A percentile compares a stretch with the other conserved stretches of the same genome.
phyloP scores from a whole-genome alignment of 1,140 invertebrate species.

The Bemisia tabaci region DNA sequence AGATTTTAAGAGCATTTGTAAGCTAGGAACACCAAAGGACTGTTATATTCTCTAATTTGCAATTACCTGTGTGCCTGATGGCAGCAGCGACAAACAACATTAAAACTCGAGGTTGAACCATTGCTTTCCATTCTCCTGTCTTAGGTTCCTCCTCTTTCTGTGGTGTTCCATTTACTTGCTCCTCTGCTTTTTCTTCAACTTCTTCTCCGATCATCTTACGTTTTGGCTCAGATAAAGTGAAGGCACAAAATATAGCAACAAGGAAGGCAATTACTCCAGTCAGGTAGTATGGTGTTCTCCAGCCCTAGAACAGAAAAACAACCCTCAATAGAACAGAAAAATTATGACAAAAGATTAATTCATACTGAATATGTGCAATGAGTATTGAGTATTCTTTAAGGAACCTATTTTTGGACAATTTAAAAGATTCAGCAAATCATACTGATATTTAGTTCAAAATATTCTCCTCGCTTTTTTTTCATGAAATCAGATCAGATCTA shows the following conservation, averaged over 20 bases:
- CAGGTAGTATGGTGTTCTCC: constrained; percentile 75
- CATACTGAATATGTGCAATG: too few species aligned
- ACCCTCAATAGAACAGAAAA: too few species aligned
- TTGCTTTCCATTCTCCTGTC: constrained; percentile 51
- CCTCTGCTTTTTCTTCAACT: constrained; percentile 27
- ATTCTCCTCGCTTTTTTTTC: too few species aligned
- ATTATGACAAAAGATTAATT: too few species aligned
- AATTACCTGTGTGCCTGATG: constrained; percentile 81
- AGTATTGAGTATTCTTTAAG: too few species aligned
- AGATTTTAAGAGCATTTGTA: too few species aligned
- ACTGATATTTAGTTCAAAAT: too few species aligned
- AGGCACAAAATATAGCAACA: constrained; percentile 52
- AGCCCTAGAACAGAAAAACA: constrained; percentile 50
- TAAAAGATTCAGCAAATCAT: constrained; percentile 6
- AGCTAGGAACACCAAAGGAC: too few species aligned
- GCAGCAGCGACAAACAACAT: constrained; percentile 74
- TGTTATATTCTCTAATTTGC: too few species aligned
- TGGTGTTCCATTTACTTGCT: constrained; percentile 12
- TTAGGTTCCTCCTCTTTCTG: constrained; percentile 28
- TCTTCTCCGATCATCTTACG: constrained; percentile 57
- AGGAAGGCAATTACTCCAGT: constrained; percentile 67
- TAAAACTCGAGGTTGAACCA: constrained; percentile 61
- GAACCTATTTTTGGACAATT: too few species aligned
- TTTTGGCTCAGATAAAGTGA: constrained; percentile 64
- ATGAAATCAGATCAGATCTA: too few species aligned